These are phyloP conservation scores for Petrosia ficiformis DNA, from an alignment of 37 sponge, comb jelly and placozoan species.

Conservation along the genomic window DNA sequence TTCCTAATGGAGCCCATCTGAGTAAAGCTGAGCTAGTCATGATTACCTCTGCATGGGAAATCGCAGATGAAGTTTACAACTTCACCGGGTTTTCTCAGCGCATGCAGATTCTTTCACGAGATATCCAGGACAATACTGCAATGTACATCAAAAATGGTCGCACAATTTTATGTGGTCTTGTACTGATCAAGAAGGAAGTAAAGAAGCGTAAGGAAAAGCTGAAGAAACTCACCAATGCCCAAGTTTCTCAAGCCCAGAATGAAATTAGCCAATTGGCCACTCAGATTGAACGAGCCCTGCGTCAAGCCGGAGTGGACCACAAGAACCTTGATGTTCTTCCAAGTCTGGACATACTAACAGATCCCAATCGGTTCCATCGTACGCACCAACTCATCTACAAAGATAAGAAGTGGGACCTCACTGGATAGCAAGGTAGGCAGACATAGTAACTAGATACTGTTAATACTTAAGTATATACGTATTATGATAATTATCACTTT, in stretches of 20 bases:
- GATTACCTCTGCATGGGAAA: conserved; percentile 41
- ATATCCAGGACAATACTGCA: conserved; percentile 14
- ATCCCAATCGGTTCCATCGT: conserved; percentile 20
- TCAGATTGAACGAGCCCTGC: conserved; percentile 13
- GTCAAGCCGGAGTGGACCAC: conserved; percentile 27
- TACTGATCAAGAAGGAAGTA: conserved; percentile 35
- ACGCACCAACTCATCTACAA: conserved; percentile 45
- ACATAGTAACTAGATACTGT: too few relatives aligned
- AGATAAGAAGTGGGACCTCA: conserved; percentile 55
- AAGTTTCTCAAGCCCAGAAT: conserved; percentile 16
- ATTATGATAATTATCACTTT: too few relatives aligned
- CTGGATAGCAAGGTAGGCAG: too few relatives aligned
- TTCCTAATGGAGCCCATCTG: conserved; percentile 61
- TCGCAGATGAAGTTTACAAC: conserved; percentile 59
- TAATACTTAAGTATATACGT: too few relatives aligned
- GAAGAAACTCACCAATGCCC: conserved; percentile 27
- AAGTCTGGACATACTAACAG: conserved; percentile 20
- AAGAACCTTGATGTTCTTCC: conserved; percentile 13
- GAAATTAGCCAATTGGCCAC: conserved; percentile 10
- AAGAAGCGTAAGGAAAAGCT: conserved; percentile 45
- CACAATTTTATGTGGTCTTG: conserved; percentile 20
- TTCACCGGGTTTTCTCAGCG: conserved; percentile 24
- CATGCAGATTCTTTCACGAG: conserved; percentile 37
- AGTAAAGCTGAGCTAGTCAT: conserved; percentile 45
- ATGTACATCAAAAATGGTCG: conserved; percentile 33